These are phyloP conservation scores for Cerastis leucographa DNA, from an alignment of 2,888 invertebrate genomes.

Conservation along the genomic window DNA sequence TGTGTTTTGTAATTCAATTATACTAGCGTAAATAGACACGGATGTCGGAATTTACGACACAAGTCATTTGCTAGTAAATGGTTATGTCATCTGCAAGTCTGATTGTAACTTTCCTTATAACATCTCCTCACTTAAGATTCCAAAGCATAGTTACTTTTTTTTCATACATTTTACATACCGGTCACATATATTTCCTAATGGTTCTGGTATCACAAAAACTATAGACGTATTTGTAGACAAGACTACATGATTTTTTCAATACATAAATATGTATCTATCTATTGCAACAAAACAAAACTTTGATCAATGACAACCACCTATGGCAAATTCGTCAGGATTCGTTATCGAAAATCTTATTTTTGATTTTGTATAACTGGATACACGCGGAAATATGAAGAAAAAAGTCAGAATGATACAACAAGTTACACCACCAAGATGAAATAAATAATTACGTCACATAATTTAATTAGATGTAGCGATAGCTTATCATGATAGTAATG, in stretches of 20 bases:
- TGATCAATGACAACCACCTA: conserved; percentile 42
- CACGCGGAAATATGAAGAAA: background rate
- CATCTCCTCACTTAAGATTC: conserved; percentile 46
- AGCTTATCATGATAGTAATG: background rate
- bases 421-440: background rate
- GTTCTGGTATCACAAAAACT: conserved; percentile 31
- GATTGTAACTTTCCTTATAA: conserved; percentile 52
- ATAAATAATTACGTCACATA: background rate
- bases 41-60: conserved; percentile 65
- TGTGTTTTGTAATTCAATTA: conserved; percentile 57
- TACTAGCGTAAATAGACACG: conserved; percentile 30
- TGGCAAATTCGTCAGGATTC: conserved; percentile 1
- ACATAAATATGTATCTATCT: conserved; percentile 48
- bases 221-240: conserved; percentile 30
- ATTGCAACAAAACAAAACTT: conserved; percentile 35
- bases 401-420: background rate
- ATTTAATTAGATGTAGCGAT: background rate
- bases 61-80: conserved; percentile 61
- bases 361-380: conserved; percentile 16
- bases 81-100: conserved; percentile 58
- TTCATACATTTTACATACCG: conserved; percentile 40
- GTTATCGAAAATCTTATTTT: conserved; percentile 22
- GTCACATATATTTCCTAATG: conserved; percentile 59
- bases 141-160: conserved; percentile 44
- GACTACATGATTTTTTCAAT: conserved; percentile 47